These are phyloP conservation scores for Cotesia vestalis DNA, from an alignment of 1,140 invertebrate species.

Conservation along the genomic window DNA sequence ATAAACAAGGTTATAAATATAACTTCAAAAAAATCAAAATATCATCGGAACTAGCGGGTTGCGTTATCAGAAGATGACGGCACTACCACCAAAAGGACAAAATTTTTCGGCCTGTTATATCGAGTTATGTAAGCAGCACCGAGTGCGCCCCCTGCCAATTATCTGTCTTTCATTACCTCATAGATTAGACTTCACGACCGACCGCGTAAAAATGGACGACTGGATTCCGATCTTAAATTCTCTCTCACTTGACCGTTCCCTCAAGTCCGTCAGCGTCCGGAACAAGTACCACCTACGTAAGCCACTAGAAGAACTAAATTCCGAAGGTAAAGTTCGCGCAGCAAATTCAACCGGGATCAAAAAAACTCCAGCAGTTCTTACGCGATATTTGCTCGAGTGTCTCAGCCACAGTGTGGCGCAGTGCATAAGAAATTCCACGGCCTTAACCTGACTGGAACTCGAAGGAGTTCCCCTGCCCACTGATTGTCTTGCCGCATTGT, in stretches of 20 bases:
- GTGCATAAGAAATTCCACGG: constrained; percentile 67
- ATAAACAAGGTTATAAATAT: constrained; percentile 3
- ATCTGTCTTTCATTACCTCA: constrained; percentile 59
- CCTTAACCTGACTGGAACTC: constrained; percentile 68
- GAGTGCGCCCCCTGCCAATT: constrained; percentile 55
- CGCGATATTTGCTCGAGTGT: constrained; percentile 64
- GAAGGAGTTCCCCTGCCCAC: constrained; percentile 72
- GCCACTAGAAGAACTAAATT: constrained; percentile 68
- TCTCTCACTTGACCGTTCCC: constrained; percentile 70
- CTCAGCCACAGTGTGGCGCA: constrained; percentile 66
- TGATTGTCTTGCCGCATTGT: constrained; percentile 71
- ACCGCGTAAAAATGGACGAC: constrained; percentile 74
- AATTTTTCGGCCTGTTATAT: constrained; percentile 59
- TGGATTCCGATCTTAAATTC: constrained; percentile 76
- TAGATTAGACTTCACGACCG: constrained; percentile 72
- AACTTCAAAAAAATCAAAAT: constrained; percentile 22
- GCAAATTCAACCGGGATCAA: constrained; percentile 45
- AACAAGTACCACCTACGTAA: constrained; percentile 55
- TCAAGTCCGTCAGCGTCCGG: constrained; percentile 57
- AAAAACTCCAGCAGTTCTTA: constrained; percentile 59
- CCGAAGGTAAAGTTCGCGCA: constrained; percentile 65
- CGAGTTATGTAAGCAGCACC: constrained; percentile 58
- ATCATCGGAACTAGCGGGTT: not conserved
- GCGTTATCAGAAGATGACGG: constrained; percentile 35
- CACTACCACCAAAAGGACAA: constrained; percentile 45